A percentile compares a stretch with the other conserved stretches of the same genome.
phyloP scores from a whole-genome alignment of 92 coral and sea anemone species.

The Desmophyllum pertusum region DNA sequence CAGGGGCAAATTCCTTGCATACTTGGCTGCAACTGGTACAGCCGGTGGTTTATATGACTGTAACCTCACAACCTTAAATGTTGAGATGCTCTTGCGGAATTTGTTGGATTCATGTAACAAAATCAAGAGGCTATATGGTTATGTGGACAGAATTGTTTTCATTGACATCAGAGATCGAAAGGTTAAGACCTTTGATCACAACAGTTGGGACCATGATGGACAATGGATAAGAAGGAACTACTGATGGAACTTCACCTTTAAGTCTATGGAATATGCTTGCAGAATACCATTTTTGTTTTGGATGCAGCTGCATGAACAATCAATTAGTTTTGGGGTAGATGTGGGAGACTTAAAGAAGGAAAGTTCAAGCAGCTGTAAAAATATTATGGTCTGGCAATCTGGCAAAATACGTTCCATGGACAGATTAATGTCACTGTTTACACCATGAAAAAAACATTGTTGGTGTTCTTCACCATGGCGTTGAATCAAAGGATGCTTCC shows the following conservation, averaged over 20 bases:
- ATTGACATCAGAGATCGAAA: slow-evolving; percentile 11
- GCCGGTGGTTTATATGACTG: slow-evolving; percentile 40
- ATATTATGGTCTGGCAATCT: too few relatives aligned
- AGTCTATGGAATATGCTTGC: slow-evolving; percentile 48
- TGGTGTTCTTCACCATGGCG: too few relatives aligned
- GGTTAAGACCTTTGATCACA: slow-evolving; percentile 31
- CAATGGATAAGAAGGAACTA: slow-evolving; percentile 31
- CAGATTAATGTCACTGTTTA: too few relatives aligned
- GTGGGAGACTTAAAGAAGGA: too few relatives aligned
- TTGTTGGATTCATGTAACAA: neutral
- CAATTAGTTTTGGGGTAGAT: too few relatives aligned
- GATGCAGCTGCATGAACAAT: too few relatives aligned
- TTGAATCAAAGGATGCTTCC: too few relatives aligned
- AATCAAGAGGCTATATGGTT: slow-evolving; percentile 1
- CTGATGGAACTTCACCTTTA: slow-evolving; percentile 32
- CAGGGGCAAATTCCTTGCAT: too few relatives aligned
- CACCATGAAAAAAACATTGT: too few relatives aligned
- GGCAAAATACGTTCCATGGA: too few relatives aligned
- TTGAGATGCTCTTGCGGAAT: slow-evolving; percentile 29
- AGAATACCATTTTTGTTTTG: too few relatives aligned
- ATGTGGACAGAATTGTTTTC: slow-evolving; percentile 20
- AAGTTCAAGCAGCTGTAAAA: too few relatives aligned
- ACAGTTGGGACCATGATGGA: slow-evolving; percentile 32
- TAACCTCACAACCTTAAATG: slow-evolving; percentile 10
- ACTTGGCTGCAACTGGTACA: slow-evolving; percentile 38